Conservation (phyloP, 2,888 invertebrate species). For the Apeira syringaria region DNA sequence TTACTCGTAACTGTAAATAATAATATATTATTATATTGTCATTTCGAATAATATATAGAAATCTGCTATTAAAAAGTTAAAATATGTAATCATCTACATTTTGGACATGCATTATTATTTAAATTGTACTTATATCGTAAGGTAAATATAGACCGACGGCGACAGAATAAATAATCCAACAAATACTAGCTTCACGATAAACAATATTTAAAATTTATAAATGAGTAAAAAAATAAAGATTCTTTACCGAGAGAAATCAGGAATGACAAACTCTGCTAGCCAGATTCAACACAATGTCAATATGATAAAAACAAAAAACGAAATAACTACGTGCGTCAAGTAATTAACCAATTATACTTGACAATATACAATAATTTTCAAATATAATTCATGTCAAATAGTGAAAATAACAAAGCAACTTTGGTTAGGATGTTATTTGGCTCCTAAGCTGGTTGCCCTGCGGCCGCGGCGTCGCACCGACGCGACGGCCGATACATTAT, state of each 20-base stretch:
- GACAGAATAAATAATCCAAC: slow-evolving; percentile 50
- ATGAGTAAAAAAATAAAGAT: slow-evolving; percentile 82
- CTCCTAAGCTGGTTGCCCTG: slow-evolving; percentile 33
- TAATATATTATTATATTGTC: slow-evolving; percentile 76
- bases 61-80: slow-evolving; percentile 74
- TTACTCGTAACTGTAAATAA: slow-evolving; percentile 75
- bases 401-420: slow-evolving; percentile 45
- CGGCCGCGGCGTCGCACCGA: slow-evolving; percentile 22
- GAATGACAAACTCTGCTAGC: slow-evolving; percentile 67
- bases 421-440: slow-evolving; percentile 54
- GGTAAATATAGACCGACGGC: slow-evolving; percentile 69
- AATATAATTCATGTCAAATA: slow-evolving; percentile 24
- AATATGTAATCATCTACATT: slow-evolving; percentile 71
- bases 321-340: slow-evolving; percentile 16
- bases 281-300: slow-evolving; percentile 39
- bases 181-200: slow-evolving; percentile 52
- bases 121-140: slow-evolving; percentile 78
- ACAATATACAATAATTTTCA: slow-evolving; percentile 22
- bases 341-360: slow-evolving; percentile 21
- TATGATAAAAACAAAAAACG: slow-evolving; percentile 17
- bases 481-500: neutral
- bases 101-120: slow-evolving; percentile 72
- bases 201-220: slow-evolving; percentile 51
- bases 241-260: slow-evolving; percentile 71
- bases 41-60: slow-evolving; percentile 75